These are phyloP conservation scores for Alca torda DNA, from an alignment of 2,797 vertebrate genomes.

Conservation along the genomic window DNA sequence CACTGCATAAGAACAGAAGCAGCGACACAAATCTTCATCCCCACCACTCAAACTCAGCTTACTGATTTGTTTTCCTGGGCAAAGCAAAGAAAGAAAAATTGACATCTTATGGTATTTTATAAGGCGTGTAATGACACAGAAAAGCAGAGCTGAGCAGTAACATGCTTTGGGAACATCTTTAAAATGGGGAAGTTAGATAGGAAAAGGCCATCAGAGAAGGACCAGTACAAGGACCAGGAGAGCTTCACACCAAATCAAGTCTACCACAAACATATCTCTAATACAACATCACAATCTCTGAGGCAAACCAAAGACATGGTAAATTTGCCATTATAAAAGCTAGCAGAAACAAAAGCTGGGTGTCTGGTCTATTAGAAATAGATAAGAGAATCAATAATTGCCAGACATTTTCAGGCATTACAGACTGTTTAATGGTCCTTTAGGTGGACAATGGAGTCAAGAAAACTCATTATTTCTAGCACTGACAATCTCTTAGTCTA, in stretches of 20 bases:
- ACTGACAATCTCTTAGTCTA: not conserved
- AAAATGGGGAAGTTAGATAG: not conserved
- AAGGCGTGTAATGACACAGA: not conserved
- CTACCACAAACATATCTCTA: not conserved
- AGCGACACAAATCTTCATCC: not conserved
- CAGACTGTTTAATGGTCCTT: not conserved
- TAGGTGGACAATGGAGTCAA: not conserved
- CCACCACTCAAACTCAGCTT: not conserved
- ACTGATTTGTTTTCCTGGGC: not conserved
- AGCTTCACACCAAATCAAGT: not conserved
- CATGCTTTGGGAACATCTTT: not conserved
- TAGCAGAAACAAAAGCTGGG: not conserved
- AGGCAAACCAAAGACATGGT: not conserved
- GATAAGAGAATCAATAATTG: not conserved
- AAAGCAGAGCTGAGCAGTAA: not conserved
- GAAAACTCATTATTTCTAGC: not conserved
- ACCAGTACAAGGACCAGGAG: not conserved
- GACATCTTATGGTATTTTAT: not conserved
- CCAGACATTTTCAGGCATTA: not conserved
- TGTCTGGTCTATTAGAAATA: not conserved
- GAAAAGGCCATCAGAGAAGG: not conserved
- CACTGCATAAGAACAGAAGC: not conserved
- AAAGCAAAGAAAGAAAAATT: not conserved
- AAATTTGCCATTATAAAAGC: not conserved
- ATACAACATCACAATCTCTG: not conserved